Evolutionary conservation across 2,113 vertebrate genomes (phyloP).

Genomic region (Gnathonemus longibarbis): DNA sequence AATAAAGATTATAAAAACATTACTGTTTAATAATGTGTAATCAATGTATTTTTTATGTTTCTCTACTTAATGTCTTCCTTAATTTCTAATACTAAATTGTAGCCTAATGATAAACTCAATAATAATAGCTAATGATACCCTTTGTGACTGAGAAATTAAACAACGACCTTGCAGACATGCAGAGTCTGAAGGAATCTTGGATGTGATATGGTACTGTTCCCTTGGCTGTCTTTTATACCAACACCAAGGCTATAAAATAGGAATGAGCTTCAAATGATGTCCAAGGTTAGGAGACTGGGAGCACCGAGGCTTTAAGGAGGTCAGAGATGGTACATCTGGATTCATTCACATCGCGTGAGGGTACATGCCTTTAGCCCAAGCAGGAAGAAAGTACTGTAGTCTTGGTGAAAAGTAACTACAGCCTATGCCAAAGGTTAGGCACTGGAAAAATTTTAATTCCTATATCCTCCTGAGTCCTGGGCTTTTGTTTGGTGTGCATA

Average conservation of each 20-base stretch:
- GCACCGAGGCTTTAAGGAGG: neutral
- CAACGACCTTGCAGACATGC: neutral
- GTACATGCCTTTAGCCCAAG: neutral
- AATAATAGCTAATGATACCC: neutral
- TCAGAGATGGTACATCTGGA: neutral
- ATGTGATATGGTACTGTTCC: slow-evolving; percentile 10
- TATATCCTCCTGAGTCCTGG: neutral
- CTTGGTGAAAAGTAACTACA: neutral
- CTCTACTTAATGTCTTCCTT: neutral
- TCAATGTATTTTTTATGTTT: neutral
- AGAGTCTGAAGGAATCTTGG: slow-evolving; percentile 20
- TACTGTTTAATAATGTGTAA: neutral
- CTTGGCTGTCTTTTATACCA: neutral
- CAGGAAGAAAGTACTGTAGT: neutral
- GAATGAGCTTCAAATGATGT: neutral
- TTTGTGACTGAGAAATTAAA: neutral
- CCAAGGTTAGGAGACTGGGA: neutral
- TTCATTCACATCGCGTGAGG: neutral
- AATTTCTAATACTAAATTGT: neutral
- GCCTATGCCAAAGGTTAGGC: neutral
- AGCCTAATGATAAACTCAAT: neutral
- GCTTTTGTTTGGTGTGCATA: too few species aligned
- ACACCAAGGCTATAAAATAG: neutral
- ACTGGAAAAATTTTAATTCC: neutral
- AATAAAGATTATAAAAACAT: neutral